Evolutionary conservation across 2,113 vertebrate genomes (phyloP).

Genomic region (Camelus dromedarius): DNA sequence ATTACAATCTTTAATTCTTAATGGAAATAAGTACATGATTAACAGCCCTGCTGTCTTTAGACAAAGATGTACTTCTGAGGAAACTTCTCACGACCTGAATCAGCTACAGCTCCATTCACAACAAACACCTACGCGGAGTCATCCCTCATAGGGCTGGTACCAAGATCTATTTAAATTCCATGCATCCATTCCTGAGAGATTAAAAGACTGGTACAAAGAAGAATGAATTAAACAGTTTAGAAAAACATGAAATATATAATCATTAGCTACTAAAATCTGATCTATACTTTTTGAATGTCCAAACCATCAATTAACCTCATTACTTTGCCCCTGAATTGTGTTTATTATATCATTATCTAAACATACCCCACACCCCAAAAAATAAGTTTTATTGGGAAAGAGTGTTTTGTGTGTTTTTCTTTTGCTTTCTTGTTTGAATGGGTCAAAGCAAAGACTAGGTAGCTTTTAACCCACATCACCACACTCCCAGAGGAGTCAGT

Average conservation of each 20-base stretch:
- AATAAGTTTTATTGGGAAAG: not conserved
- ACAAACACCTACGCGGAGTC: not conserved
- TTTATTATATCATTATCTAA: constrained; percentile 38
- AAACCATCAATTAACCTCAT: constrained; percentile 64
- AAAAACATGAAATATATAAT: constrained; percentile 63
- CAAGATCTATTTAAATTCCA: constrained; percentile 68
- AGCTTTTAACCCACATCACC: not conserved
- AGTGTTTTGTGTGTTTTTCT: not conserved
- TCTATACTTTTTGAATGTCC: constrained; percentile 54
- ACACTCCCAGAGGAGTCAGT: not conserved
- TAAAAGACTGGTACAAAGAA: constrained; percentile 52
- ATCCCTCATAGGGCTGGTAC: not conserved
- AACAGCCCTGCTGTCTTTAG: not conserved
- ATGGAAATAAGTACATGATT: not conserved
- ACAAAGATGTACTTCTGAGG: not conserved
- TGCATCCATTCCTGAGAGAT: not conserved
- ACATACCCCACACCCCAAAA: not conserved
- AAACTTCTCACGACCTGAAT: constrained; percentile 49
- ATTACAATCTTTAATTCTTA: constrained; percentile 27
- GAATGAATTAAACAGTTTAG: constrained; percentile 58
- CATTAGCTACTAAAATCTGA: constrained; percentile 44
- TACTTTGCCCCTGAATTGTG: constrained; percentile 21
- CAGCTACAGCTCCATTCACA: constrained; percentile 54
- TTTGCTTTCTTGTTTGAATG: constrained; percentile 29
- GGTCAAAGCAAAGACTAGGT: not conserved